Evolutionary conservation across 64 coral and sea anemone genomes (phyloP).

Genomic region (Platygyra sinensis): DNA sequence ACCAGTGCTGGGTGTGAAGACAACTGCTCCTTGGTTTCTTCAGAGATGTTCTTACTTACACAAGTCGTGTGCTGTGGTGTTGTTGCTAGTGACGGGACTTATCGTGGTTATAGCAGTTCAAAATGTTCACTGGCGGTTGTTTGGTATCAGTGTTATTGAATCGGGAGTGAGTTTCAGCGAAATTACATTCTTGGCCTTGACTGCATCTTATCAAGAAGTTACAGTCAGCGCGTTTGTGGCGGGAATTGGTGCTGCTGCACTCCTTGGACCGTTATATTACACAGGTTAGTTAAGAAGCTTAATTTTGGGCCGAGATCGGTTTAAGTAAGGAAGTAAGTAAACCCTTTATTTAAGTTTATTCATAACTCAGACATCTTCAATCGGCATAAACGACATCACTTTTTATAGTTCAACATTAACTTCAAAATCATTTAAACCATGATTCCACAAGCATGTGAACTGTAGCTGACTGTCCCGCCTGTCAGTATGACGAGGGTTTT

Average conservation of each 20-base stretch:
- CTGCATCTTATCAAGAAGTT: constrained; percentile 45
- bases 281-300: constrained; percentile 42
- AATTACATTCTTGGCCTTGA: constrained; percentile 65
- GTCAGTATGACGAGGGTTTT: no score
- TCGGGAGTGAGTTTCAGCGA: constrained; percentile 60
- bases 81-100: constrained; percentile 46
- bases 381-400: background rate
- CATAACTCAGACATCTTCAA: background rate
- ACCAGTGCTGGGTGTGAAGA: constrained; percentile 49
- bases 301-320: background rate
- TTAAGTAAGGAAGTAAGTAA: no score
- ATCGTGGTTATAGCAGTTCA: constrained; percentile 44
- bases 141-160: constrained; percentile 53
- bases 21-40: constrained; percentile 60
- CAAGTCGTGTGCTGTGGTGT: constrained; percentile 35
- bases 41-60: constrained; percentile 49
- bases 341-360: no score
- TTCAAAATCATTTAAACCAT: no score
- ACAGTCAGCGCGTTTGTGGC: constrained; percentile 76
- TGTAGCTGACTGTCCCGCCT: no score
- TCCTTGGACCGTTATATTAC: constrained; percentile 67
- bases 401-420: background rate
- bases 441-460: no score
- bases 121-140: constrained; percentile 36
- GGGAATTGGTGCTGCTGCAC: constrained; percentile 57